Conservation (phyloP, 2,113 vertebrate species). For the Neomonachus schauinslandi region DNA sequence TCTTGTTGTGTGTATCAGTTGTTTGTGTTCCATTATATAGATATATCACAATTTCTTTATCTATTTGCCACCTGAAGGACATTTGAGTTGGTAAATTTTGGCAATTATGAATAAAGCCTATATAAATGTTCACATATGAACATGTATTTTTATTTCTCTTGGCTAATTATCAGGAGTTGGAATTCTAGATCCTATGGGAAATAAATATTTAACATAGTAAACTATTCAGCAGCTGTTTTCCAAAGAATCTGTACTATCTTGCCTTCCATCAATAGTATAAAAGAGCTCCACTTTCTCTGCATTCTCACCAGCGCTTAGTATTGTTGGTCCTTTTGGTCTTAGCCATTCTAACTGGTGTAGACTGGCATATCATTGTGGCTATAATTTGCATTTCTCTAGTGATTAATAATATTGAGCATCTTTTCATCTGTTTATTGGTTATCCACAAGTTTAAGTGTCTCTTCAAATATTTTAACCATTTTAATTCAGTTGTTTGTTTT, state of each 20-base stretch:
- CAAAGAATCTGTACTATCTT: background rate
- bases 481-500: background rate
- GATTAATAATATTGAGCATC: background rate
- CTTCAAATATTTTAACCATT: background rate
- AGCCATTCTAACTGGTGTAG: background rate
- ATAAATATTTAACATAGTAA: background rate
- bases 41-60: background rate
- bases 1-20: background rate
- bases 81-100: background rate
- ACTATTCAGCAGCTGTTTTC: background rate
- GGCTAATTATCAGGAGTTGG: background rate
- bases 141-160: conserved; percentile 10
- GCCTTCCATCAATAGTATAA: background rate
- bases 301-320: background rate
- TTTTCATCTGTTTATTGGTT: background rate
- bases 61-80: background rate
- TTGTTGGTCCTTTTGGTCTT: background rate
- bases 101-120: background rate
- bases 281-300: background rate
- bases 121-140: background rate
- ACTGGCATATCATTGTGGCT: background rate
- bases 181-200: background rate
- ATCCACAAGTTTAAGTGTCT: background rate
- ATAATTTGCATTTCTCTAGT: background rate
- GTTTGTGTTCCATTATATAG: background rate